phyloP scores from a whole-genome alignment of 2,113 vertebrate species.

The Lasiurus cinereus region DNA sequence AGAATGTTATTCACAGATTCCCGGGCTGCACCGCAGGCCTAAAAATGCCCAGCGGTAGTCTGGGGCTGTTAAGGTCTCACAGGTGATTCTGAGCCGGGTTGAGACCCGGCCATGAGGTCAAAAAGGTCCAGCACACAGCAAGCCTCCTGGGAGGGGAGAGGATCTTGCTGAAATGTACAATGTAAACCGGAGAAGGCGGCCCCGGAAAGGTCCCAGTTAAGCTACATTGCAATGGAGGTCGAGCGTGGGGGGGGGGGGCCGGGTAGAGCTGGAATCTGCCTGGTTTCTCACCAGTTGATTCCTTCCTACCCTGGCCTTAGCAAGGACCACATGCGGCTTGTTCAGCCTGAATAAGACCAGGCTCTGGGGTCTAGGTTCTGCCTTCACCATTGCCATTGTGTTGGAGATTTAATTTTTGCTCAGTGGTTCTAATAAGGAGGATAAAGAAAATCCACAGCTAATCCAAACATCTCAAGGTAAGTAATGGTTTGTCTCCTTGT shows the following conservation, averaged over 20 bases:
- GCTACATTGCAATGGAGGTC: too few species aligned
- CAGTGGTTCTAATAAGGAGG: not conserved
- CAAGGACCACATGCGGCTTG: fast-evolving
- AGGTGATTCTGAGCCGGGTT: not conserved
- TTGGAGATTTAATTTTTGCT: not conserved
- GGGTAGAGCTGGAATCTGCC: not conserved
- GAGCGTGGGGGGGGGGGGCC: fast-evolving
- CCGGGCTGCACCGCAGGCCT: not conserved
- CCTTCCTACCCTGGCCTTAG: not conserved
- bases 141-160: not conserved
- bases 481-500: slow-evolving; percentile 42
- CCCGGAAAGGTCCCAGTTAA: not conserved
- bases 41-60: fast-evolving
- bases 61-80: not conserved
- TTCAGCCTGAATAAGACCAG: not conserved
- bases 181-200: not conserved
- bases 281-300: not conserved
- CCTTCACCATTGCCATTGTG: not conserved
- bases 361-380: fast-evolving
- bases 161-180: not conserved
- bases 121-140: not conserved
- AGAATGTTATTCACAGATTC: not conserved
- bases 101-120: not conserved
- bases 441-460: slow-evolving; percentile 46
- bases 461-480: slow-evolving; percentile 15